phyloP scores from a whole-genome alignment of 2,113 vertebrate species.

The Numida meleagris region DNA sequence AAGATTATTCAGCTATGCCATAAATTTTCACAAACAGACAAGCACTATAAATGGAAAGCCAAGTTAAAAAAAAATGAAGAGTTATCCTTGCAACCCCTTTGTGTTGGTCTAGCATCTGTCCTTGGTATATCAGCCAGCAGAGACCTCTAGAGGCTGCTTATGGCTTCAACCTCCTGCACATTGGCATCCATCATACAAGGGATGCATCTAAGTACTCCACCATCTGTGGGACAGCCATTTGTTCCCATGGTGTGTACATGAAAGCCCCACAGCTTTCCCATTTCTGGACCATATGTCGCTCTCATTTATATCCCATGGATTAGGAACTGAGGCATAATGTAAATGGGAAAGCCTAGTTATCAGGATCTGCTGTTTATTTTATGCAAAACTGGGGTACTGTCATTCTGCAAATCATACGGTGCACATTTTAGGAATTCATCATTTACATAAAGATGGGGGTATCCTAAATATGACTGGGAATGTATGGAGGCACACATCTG shows the following conservation, averaged over 20 bases:
- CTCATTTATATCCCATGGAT: slow-evolving; percentile 66
- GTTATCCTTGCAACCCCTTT: slow-evolving; percentile 12
- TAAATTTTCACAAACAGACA: not conserved
- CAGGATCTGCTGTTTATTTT: slow-evolving; percentile 32
- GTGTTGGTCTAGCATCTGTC: slow-evolving; percentile 12
- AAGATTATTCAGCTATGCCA: not conserved
- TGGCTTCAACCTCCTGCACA: not conserved
- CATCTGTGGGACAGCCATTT: slow-evolving; percentile 69
- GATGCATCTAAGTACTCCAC: slow-evolving; percentile 10
- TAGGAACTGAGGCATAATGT: slow-evolving; percentile 55
- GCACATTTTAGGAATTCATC: not conserved
- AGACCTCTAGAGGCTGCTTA: slow-evolving; percentile 50
- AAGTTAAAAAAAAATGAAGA: not conserved
- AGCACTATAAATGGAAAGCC: not conserved
- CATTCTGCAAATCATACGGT: slow-evolving; percentile 37
- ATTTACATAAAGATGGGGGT: slow-evolving; percentile 5
- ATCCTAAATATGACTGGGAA: not conserved
- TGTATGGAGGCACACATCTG: not conserved
- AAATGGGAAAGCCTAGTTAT: slow-evolving; percentile 47
- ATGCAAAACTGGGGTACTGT: slow-evolving; percentile 31
- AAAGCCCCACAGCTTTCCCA: slow-evolving; percentile 62
- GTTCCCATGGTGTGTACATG: slow-evolving; percentile 55
- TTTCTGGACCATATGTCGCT: slow-evolving; percentile 64
- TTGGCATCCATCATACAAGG: slow-evolving; percentile 43
- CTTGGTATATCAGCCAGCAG: not conserved